phyloP scores from a whole-genome alignment of 2,888 invertebrate species.

The Epinotia brunnichana region DNA sequence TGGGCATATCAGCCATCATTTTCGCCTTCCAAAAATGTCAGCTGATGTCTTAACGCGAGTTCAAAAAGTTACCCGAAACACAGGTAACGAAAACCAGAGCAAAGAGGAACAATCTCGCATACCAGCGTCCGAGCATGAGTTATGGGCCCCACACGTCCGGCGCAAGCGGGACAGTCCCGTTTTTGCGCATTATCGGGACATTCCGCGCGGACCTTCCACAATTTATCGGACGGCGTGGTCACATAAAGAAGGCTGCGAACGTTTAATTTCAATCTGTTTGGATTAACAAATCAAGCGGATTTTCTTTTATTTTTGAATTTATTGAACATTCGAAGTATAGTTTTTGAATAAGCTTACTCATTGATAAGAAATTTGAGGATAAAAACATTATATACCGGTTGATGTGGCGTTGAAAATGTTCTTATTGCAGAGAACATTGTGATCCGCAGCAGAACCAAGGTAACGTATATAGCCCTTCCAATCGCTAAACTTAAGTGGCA shows the following conservation, averaged over 20 bases:
- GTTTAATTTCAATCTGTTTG: slow-evolving; percentile 29
- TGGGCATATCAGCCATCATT: too few relatives aligned
- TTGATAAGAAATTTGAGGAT: neutral
- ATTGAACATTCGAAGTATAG: neutral
- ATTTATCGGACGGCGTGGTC: slow-evolving; percentile 37
- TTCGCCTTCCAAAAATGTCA: too few relatives aligned
- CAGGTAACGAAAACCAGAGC: neutral
- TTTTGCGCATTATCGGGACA: slow-evolving; percentile 43
- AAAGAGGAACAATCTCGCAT: slow-evolving; percentile 23
- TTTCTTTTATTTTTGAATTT: neutral
- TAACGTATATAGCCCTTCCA: too few relatives aligned
- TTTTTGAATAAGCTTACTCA: neutral
- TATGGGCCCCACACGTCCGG: slow-evolving; percentile 43
- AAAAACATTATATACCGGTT: too few relatives aligned
- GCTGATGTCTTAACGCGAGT: neutral
- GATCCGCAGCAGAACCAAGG: too few relatives aligned
- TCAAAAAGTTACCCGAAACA: neutral
- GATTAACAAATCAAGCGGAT: neutral
- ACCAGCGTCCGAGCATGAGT: slow-evolving; percentile 37
- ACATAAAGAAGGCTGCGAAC: slow-evolving; percentile 11
- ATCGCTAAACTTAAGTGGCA: too few relatives aligned
- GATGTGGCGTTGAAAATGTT: too few relatives aligned
- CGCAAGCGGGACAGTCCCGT: slow-evolving; percentile 38
- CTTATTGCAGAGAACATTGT: too few relatives aligned
- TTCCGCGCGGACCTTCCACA: slow-evolving; percentile 32